Evolutionary conservation across 2,888 invertebrate genomes (phyloP).

Genomic region (Eupithecia dodoneata): DNA sequence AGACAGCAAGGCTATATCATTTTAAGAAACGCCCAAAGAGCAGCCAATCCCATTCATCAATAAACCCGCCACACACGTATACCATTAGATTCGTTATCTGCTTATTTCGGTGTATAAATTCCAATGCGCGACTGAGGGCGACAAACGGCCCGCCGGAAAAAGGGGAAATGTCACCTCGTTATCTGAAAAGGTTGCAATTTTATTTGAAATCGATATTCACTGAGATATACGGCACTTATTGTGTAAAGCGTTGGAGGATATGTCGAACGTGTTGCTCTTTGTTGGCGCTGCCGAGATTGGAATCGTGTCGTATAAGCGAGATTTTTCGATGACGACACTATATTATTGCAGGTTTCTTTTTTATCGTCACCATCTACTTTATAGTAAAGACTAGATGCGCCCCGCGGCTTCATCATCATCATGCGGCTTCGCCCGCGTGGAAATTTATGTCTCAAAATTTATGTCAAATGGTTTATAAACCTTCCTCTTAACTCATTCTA

Average conservation of each 20-base stretch:
- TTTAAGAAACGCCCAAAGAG: not conserved
- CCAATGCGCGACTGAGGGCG: constrained; percentile 70
- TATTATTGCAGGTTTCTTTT: not conserved
- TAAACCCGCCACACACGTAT: constrained; percentile 45
- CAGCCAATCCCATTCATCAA: constrained; percentile 19
- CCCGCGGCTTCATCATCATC: too few species aligned
- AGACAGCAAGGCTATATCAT: not conserved
- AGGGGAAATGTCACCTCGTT: constrained; percentile 83
- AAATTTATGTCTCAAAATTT: too few species aligned
- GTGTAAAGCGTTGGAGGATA: constrained; percentile 53
- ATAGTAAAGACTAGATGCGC: not conserved
- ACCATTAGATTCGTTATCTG: constrained; percentile 81
- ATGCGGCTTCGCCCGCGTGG: too few species aligned
- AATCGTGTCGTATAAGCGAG: not conserved
- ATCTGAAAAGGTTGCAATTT: constrained; percentile 84
- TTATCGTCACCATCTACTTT: not conserved
- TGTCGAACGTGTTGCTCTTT: constrained; percentile 49
- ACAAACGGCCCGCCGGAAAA: constrained; percentile 72
- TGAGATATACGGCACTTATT: constrained; percentile 67
- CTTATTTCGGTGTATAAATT: constrained; percentile 83
- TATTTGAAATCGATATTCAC: constrained; percentile 84
- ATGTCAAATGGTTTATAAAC: too few species aligned
- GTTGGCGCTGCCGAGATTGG: constrained; percentile 28
- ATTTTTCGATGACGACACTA: not conserved
- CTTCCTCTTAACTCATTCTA: too few species aligned